Conservation (phyloP, 2,797 vertebrate species). For the Agapornis canus region DNA sequence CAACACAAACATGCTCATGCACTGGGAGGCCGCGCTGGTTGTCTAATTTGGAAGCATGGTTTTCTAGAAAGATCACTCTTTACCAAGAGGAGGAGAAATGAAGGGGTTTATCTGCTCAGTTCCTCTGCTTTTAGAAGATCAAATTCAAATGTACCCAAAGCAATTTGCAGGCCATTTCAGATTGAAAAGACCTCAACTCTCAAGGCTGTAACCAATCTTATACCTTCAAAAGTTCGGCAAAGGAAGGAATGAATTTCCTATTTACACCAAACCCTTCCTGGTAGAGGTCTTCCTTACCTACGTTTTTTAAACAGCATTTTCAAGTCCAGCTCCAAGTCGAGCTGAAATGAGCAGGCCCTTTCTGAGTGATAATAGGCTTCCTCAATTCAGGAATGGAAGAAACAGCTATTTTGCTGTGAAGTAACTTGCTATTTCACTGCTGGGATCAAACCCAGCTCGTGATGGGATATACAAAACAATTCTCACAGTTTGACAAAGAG, state of each 20-base stretch:
- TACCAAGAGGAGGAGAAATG: not conserved
- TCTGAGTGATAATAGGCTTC: not conserved
- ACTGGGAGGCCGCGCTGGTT: accelerated
- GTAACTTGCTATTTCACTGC: not conserved
- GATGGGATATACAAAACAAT: not conserved
- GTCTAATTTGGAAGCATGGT: accelerated
- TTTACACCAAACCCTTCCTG: not conserved
- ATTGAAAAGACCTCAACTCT: not conserved
- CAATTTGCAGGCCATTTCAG: not conserved
- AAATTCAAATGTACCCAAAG: not conserved
- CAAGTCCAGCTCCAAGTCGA: not conserved
- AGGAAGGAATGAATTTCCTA: not conserved
- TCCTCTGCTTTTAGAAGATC: not conserved
- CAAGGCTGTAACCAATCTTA: not conserved
- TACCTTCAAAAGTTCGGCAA: not conserved
- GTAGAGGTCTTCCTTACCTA: not conserved
- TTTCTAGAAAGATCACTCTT: not conserved
- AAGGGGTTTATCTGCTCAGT: conserved; percentile 3
- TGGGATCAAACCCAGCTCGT: not conserved
- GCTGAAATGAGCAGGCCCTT: not conserved
- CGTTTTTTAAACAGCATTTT: not conserved
- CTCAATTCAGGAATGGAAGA: not conserved
- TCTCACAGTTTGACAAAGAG: not conserved
- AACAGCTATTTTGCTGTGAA: not conserved
- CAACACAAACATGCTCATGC: not conserved